Evolutionary conservation across 1,140 invertebrate genomes (phyloP).

Genomic region (Drosophila tristis): DNA sequence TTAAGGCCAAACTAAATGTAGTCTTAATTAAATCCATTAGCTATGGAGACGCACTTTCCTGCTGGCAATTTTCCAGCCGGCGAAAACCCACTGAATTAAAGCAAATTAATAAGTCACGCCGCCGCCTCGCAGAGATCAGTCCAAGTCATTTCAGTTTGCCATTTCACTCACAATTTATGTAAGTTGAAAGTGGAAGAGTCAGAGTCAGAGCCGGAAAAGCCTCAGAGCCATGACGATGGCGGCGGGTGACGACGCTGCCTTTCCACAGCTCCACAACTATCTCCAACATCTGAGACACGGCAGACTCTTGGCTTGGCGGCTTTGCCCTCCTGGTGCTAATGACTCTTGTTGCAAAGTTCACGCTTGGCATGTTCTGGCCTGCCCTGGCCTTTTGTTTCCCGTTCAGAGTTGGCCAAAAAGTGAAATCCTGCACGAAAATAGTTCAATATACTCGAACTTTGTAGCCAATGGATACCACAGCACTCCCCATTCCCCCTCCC

Average conservation of each 20-base stretch:
- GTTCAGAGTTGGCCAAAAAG: slow-evolving; percentile 54
- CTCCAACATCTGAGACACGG: slow-evolving; percentile 17
- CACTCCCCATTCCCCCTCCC: not conserved
- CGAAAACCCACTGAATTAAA: slow-evolving; percentile 73
- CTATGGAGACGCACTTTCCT: slow-evolving; percentile 41
- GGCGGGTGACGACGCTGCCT: slow-evolving; percentile 26
- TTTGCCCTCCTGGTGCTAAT: slow-evolving; percentile 36
- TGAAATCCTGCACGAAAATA: slow-evolving; percentile 57
- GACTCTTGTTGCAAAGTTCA: slow-evolving; percentile 46
- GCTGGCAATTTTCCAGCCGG: slow-evolving; percentile 64
- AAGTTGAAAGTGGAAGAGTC: slow-evolving; percentile 42
- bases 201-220: not conserved
- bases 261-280: slow-evolving; percentile 27
- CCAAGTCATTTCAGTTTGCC: slow-evolving; percentile 14
- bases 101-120: slow-evolving; percentile 71
- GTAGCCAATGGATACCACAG: slow-evolving; percentile 34
- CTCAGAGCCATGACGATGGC: slow-evolving; percentile 52
- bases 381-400: slow-evolving; percentile 3
- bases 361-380: slow-evolving; percentile 57
- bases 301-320: slow-evolving; percentile 11
- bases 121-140: slow-evolving; percentile 27
- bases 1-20: slow-evolving; percentile 30
- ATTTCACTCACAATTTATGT: slow-evolving; percentile 66
- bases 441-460: not conserved
- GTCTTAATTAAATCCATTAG: slow-evolving; percentile 58